phyloP scores from a whole-genome alignment of 1,140 invertebrate genomes.

The Atopsyche davidsoni region DNA sequence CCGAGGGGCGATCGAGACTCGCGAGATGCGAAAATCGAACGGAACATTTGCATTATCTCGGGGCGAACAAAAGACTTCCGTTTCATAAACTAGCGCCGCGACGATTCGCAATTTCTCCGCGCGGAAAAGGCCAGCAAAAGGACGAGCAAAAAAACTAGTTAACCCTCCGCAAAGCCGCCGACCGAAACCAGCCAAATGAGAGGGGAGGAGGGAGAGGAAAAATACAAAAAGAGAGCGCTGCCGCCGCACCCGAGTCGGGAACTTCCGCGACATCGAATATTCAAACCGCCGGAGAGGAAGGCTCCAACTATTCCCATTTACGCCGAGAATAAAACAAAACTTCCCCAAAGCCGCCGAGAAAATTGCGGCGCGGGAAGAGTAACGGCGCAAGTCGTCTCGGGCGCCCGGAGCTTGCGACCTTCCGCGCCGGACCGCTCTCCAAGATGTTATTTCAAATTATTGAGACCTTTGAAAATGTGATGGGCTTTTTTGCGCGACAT shows the following conservation, averaged over 20 bases:
- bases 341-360: conserved; percentile 1
- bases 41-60: no score
- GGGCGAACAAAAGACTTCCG: no score
- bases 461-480: not conserved
- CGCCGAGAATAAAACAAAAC: conserved; percentile 20
- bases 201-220: not conserved
- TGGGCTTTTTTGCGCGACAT: no score
- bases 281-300: conserved; percentile 21
- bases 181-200: not conserved
- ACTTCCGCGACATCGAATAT: conserved; percentile 22
- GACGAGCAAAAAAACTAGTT: conserved; percentile 3
- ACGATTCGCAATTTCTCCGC: no score
- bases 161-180: not conserved
- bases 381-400: not conserved
- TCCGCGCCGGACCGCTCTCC: not conserved
- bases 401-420: not conserved
- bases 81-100: no score
- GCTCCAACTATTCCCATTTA: conserved; percentile 25
- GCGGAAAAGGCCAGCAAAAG: not conserved
- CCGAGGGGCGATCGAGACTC: no score
- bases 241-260: not conserved
- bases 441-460: conserved; percentile 5
- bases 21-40: not conserved
- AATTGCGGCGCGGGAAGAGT: not conserved
- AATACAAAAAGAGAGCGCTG: not conserved